phyloP scores from a whole-genome alignment of 2,797 vertebrate genomes.

The Hippoglossus hippoglossus region DNA sequence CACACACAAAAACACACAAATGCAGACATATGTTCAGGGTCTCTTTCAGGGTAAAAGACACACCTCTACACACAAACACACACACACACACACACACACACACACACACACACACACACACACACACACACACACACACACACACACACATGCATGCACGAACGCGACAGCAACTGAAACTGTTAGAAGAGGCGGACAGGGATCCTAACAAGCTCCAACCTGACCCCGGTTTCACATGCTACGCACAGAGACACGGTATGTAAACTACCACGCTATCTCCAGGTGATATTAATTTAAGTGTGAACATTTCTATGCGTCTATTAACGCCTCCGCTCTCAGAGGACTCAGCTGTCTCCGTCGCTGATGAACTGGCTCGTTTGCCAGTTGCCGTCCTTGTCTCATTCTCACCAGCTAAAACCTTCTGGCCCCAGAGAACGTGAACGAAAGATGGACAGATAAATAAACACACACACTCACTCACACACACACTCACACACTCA shows the following conservation, averaged over 20 bases:
- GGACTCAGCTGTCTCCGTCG: constrained; percentile 43
- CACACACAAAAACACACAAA: constrained; percentile 51
- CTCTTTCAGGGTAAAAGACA: constrained; percentile 25
- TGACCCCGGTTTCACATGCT: background rate
- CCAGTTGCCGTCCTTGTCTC: constrained; percentile 40
- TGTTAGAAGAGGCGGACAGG: background rate
- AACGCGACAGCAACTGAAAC: background rate
- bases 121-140: background rate
- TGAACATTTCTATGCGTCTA: constrained; percentile 52
- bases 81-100: background rate
- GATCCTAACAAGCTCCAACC: constrained; percentile 7
- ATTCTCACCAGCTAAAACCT: constrained; percentile 20
- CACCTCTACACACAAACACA: background rate
- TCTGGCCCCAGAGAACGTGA: constrained; percentile 2
- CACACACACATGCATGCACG: background rate
- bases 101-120: background rate
- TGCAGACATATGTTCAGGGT: constrained; percentile 12
- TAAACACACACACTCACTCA: constrained; percentile 18
- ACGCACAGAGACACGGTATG: constrained; percentile 2
- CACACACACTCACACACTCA: no score
- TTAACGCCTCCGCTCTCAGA: constrained; percentile 42
- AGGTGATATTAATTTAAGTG: constrained; percentile 50
- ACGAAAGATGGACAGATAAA: constrained; percentile 45
- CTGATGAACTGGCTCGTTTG: constrained; percentile 51
- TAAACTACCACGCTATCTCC: constrained; percentile 35